phyloP scores from a whole-genome alignment of 2,113 vertebrate species.

The Notarius quadriscutis region DNA sequence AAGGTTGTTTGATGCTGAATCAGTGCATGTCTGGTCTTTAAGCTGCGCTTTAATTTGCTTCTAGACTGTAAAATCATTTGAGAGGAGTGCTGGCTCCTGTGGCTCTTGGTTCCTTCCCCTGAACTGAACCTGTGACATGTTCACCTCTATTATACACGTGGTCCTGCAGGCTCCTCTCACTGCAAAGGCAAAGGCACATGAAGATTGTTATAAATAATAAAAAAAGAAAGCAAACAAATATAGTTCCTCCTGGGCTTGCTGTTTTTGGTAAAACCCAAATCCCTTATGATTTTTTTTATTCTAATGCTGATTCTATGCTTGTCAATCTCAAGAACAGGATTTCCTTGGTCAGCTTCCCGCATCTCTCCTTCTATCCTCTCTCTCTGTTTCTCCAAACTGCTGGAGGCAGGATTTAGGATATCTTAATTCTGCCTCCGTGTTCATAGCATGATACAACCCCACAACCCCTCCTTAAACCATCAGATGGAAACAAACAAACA shows the following conservation, averaged over 20 bases:
- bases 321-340: conserved; percentile 80
- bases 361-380: conserved; percentile 42
- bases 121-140: conserved; percentile 62
- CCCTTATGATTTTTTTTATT: conserved; percentile 66
- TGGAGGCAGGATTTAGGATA: conserved; percentile 55
- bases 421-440: conserved; percentile 51
- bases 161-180: conserved; percentile 38
- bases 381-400: conserved; percentile 42
- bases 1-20: conserved; percentile 73
- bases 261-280: conserved; percentile 46
- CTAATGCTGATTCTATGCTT: conserved; percentile 79
- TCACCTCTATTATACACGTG: conserved; percentile 43
- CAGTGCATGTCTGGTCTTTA: conserved; percentile 63
- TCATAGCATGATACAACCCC: conserved; percentile 38
- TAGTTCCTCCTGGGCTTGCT: conserved; percentile 44
- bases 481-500: background rate
- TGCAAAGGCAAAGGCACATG: conserved; percentile 29
- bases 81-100: conserved; percentile 62
- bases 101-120: conserved; percentile 32
- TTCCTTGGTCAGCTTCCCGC: conserved; percentile 79
- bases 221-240: conserved; percentile 35
- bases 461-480: conserved; percentile 13
- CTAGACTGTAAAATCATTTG: conserved; percentile 71
- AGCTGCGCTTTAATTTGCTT: conserved; percentile 61
- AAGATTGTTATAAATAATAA: conserved; percentile 33